Evolutionary conservation across 1,140 invertebrate species (phyloP), one percentile per base, ranked within the genome.

Genomic region (Pollicipes pollicipes): DNA sequence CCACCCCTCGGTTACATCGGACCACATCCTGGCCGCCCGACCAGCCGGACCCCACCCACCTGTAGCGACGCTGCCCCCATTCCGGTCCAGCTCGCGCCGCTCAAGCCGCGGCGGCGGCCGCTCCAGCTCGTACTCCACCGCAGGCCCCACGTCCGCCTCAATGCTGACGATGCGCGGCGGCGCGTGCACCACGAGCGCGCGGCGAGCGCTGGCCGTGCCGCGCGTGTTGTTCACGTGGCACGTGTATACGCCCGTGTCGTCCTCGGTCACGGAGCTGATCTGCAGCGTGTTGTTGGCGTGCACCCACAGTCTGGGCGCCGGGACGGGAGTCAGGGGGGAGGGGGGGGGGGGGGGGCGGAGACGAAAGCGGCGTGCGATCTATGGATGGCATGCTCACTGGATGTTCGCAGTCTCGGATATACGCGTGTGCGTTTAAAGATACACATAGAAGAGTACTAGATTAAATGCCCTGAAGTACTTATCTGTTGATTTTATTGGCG

Each of bases 181-280:
- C 6, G 45, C 45, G 45, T 58, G 45, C 17, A 58, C 45, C 13
- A 58, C 13, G 13, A 58, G 45, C 17, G 45, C 13, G 2, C 45
- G 45, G 45, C 45, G 45, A 2, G 45, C 45, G 10, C 13, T 17
- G 10, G 45, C 77, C 75, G 30, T 74, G 21, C 79, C 80, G 67
- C 77, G 77, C 2, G 75, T 72, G 70, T 78, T 78, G 32, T 72
- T 70, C 13, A 78, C 72, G 26, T 74, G 73, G 66, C 77, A 77
- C 6, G 71, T 75, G 71, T 76, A 76, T 16, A 71, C 69, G 31
- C 75, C 78, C 30, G 73, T 67, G 45, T 78, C 72, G 75, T 80
- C 66, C 69, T 74, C 29, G 74, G 75, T 72, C 69, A 79, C 69
- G 72, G 78, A 75, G 75, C 75, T 37, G 70, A 75, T 64, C 45